Conservation (phyloP, 2,113 vertebrate genomes). For the Embiotoca jacksoni region DNA sequence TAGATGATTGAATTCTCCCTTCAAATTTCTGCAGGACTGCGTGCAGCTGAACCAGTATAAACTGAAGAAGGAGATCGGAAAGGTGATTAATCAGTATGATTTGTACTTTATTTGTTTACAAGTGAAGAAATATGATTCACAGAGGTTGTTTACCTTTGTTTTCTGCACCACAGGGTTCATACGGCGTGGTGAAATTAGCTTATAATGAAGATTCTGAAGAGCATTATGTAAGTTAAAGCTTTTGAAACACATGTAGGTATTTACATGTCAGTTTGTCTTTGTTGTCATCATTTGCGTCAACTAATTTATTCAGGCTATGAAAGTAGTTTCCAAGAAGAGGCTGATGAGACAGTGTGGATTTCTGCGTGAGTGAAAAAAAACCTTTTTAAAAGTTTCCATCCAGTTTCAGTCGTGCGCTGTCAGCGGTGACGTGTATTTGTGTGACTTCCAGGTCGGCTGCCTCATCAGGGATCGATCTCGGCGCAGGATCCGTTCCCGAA, state of each 20-base stretch:
- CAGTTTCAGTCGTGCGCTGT: not conserved
- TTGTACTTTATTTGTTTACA: not conserved
- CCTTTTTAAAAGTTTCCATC: not conserved
- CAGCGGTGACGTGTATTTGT: slow-evolving; percentile 20
- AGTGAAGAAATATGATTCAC: not conserved
- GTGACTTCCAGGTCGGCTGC: slow-evolving; percentile 85
- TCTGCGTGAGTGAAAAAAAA: slow-evolving; percentile 87
- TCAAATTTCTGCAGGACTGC: slow-evolving; percentile 85
- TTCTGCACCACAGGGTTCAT: slow-evolving; percentile 89
- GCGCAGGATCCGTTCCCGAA: slow-evolving; percentile 83
- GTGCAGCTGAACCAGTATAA: slow-evolving; percentile 96
- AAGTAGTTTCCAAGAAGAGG: slow-evolving; percentile 97
- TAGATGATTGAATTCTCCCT: not conserved
- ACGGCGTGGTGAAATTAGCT: slow-evolving; percentile 94
- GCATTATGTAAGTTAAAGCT: slow-evolving; percentile 89
- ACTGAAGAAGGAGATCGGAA: slow-evolving; percentile 94
- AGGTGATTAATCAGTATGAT: slow-evolving; percentile 82
- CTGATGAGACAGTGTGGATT: slow-evolving; percentile 95
- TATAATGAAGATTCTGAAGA: slow-evolving; percentile 93
- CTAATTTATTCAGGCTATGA: slow-evolving; percentile 90
- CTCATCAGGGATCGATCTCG: slow-evolving; percentile 85
- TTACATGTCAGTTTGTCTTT: not conserved
- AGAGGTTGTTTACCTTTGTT: slow-evolving; percentile 10
- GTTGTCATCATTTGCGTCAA: not conserved
- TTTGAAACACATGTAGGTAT: not conserved